These are phyloP conservation scores for Alectura lathami DNA, from an alignment of 2,113 vertebrate genomes.

Conservation along the genomic window DNA sequence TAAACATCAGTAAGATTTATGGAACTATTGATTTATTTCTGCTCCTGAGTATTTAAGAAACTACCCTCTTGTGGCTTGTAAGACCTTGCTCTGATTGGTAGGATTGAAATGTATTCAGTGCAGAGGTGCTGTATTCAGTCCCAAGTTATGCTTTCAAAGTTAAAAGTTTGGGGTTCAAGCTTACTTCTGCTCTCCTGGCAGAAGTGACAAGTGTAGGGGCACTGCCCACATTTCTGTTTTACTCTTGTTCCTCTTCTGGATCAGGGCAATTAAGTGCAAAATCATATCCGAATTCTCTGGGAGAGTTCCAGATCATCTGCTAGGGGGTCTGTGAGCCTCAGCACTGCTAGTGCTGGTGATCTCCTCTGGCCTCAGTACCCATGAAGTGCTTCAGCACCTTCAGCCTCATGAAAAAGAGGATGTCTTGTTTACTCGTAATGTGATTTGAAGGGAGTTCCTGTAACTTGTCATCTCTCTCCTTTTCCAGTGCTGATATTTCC, in stretches of 20 bases:
- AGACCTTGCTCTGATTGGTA: neutral
- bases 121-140: neutral
- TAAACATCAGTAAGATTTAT: neutral
- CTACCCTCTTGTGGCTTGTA: neutral
- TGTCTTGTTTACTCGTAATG: neutral
- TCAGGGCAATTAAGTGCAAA: neutral
- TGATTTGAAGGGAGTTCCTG: neutral
- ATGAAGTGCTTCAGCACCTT: neutral
- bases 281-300: neutral
- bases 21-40: neutral
- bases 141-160: rapidly evolving
- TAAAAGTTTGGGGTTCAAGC: neutral
- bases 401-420: neutral
- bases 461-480: neutral
- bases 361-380: neutral
- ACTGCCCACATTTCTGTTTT: neutral
- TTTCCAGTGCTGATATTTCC: neutral
- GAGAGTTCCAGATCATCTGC: neutral
- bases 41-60: neutral
- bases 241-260: neutral
- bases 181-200: neutral
- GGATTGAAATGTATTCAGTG: neutral
- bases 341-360: neutral
- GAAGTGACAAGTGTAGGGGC: no score
- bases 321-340: neutral